Base-by-base conservation (phyloP, 2,113 vertebrate genomes). In the Ptychochromis oligacanthus region DNA sequence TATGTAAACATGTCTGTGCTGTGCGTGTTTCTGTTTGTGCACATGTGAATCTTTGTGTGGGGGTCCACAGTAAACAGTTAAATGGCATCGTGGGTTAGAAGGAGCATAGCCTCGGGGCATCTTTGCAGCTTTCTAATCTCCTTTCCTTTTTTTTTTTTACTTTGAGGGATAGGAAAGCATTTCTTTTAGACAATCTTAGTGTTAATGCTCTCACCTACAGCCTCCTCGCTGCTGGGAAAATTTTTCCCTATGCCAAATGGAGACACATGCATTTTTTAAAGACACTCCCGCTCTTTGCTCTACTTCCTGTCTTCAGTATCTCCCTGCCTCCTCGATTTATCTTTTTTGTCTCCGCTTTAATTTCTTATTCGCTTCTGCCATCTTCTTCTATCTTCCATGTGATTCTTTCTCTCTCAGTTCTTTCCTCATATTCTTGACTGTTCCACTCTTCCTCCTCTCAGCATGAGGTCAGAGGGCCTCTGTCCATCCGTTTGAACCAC, bases 181-280 rank as follows among this genome's bases (percentile, higher is more conserved):
- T 80, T 79, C 70, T 78, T 57, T 72, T 11, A 76, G 57, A 72
- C 31, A 11, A 11, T 77, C 10, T 14, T 52, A 46, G 67, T 18
- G 54, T 82, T 60, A 62, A 80, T 40, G 5, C 59, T 77, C 80
- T 84, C 85, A 80, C 81, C 80, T 87, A 22, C 86, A 31, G 65
- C 55, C 26, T 60, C 58, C 28, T 84, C 61, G 40, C 80, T 80
- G 62, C 81, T 76, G 72, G 75, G 58, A 78, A 38, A 1, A 20
- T 65, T 56, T 46, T 20, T 22, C 79, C 57, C 24, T 74, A 62
- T 24, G 70, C 77, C 85, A 91, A 92, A 90, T 90, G 81, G 80
- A 91, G 82, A 89, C 11, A 3, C 88, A 88, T 92, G 65, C 82
- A 91, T 91, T 89, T 92, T 94, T 91, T 38, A 91, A 86, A 84